Evolutionary conservation across 2,797 vertebrate genomes (phyloP).

Genomic region (Ctenopoma multispine): DNA sequence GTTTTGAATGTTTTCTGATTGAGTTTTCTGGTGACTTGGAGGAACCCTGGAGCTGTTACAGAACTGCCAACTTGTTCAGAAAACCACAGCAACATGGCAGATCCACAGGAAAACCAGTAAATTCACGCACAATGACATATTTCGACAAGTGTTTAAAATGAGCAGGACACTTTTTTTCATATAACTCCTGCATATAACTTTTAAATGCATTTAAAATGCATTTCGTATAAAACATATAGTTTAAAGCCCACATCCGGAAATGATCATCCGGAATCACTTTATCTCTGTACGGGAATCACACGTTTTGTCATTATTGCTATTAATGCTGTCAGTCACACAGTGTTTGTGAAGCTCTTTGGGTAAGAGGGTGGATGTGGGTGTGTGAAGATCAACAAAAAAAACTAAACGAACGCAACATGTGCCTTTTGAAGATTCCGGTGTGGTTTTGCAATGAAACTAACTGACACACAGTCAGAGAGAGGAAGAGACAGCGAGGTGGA

Average conservation of each 20-base stretch:
- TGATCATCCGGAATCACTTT: too few species aligned
- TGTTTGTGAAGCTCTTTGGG: accelerated
- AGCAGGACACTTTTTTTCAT: too few species aligned
- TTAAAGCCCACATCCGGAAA: background rate
- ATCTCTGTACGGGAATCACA: background rate
- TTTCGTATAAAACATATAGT: too few species aligned
- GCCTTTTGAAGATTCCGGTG: constrained; percentile 81
- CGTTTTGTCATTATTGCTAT: background rate
- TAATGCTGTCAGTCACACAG: accelerated
- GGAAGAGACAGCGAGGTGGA: constrained; percentile 68
- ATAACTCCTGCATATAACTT: background rate
- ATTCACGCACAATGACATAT: too few species aligned
- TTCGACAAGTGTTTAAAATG: too few species aligned
- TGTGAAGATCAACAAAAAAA: constrained; percentile 26
- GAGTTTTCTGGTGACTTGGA: background rate
- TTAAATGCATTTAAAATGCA: too few species aligned
- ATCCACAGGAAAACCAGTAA: too few species aligned
- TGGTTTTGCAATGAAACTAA: constrained; percentile 82
- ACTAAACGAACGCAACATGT: constrained; percentile 46
- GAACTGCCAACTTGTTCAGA: background rate
- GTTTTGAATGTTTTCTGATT: accelerated
- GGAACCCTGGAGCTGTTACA: background rate
- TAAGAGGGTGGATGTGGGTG: constrained; percentile 20
- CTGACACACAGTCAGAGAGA: constrained; percentile 59
- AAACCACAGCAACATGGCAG: too few species aligned